phyloP scores from a whole-genome alignment of 2,797 vertebrate species.

The Tiaroga cobitis region DNA sequence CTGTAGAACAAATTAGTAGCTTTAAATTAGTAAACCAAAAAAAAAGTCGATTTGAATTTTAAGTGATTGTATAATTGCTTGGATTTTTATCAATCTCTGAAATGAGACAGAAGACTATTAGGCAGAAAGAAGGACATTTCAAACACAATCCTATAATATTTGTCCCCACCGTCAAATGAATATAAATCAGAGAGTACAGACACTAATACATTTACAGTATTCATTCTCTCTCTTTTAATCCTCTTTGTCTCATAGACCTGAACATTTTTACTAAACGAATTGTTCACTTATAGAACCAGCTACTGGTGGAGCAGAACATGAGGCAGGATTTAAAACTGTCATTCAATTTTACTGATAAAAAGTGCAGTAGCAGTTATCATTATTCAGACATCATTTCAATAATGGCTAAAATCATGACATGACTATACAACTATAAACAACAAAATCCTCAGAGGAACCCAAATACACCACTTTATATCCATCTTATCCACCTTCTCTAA shows the following conservation, averaged over 20 bases:
- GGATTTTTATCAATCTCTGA: constrained; percentile 17
- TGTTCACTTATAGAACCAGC: constrained; percentile 22
- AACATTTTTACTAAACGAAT: constrained; percentile 34
- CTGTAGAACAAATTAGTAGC: constrained; percentile 68
- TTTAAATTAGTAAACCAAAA: constrained; percentile 30
- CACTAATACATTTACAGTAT: constrained; percentile 42
- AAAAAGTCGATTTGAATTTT: constrained; percentile 2
- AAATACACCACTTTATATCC: constrained; percentile 1
- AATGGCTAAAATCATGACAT: constrained; percentile 21
- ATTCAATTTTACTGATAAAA: constrained; percentile 15
- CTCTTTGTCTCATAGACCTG: constrained; percentile 31
- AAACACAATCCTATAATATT: constrained; percentile 1
- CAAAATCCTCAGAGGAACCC: constrained; percentile 21
- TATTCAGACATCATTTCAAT: constrained; percentile 24
- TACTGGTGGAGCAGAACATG: constrained; percentile 11
- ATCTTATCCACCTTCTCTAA: constrained; percentile 16
- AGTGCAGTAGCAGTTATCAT: not conserved
- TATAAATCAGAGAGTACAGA: constrained; percentile 33
- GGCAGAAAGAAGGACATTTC: constrained; percentile 11
- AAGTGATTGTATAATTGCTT: constrained; percentile 32
- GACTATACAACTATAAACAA: constrained; percentile 13
- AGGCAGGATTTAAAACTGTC: constrained; percentile 13
- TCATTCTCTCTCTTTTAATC: constrained; percentile 37
- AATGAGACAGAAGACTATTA: constrained; percentile 32
- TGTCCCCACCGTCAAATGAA: constrained; percentile 14